Conservation (phyloP, 2,797 vertebrate genomes). For the Tangara arthus region DNA sequence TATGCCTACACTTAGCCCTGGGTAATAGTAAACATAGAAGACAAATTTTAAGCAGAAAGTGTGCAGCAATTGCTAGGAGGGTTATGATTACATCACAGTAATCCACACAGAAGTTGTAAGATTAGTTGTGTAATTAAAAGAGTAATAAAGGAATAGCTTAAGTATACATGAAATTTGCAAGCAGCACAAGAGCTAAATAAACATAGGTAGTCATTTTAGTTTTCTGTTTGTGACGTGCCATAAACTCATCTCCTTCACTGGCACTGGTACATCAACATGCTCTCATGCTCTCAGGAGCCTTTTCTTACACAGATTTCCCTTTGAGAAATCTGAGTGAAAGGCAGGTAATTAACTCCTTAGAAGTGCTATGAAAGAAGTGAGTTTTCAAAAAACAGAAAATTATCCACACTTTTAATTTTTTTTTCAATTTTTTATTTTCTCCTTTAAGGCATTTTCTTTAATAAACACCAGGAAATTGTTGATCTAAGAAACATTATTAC, state of each 20-base stretch:
- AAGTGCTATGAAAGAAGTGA: not conserved
- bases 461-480: not conserved
- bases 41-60: slow-evolving; percentile 17
- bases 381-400: not conserved
- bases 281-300: not conserved
- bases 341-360: not conserved
- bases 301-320: not conserved
- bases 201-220: not conserved
- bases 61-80: not conserved
- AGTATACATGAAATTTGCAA: not conserved
- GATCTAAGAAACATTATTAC: not conserved
- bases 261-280: not conserved
- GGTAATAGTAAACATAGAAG: not conserved
- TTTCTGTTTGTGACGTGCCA: not conserved
- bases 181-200: not conserved
- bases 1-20: not conserved
- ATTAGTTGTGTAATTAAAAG: not conserved
- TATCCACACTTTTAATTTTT: not conserved
- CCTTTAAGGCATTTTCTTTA: not conserved
- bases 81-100: slow-evolving; percentile 15
- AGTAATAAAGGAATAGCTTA: not conserved
- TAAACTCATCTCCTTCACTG: not conserved
- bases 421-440: not conserved
- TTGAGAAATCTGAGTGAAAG: not conserved
- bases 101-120: not conserved